Evolutionary conservation across 35 echinoderm and acorn worm genomes (phyloP), one percentile per base, ranked within the genome.

Genomic region (Ophioderma brevispina): DNA sequence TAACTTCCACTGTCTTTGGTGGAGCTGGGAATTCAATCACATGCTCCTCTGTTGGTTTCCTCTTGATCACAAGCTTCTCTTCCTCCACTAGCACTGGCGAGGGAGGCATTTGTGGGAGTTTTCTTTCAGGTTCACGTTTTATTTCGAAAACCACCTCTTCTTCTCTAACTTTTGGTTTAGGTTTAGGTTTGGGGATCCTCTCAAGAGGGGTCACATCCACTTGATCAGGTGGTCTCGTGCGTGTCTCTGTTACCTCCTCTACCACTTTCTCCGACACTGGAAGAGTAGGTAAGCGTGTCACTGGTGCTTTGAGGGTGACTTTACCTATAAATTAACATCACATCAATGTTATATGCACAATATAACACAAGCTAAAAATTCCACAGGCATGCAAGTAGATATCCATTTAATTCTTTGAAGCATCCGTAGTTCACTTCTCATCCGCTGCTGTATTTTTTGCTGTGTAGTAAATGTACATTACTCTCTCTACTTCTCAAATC

Each of bases 1-100:
- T 81, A 91, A 46, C 64, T 81, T 91, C 89, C 41, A 75, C 64
- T 38, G 94, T 85, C 34, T 50, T 36, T 13, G 76, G 14, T 18
- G 90, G 70, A 6, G 43, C 32, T 23, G 82, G 90, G 8, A 90
- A 64, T 64, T 90, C 81, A n/a, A 37, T 36, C 18, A 89, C 25
- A 41, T 31, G 31, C 28, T 89, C 78, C 49, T 80, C 23, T 89
- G 38, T 37, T 80, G 90, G 82, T 41, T 88, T 3, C 81, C 28
- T 33, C 37, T 70, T 63, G 0, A 23, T 40, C 36, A 40, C 55
- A 82, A 52, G 85, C 75, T 49, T 75, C 38, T 76, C 46, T 83
- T 80, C 34, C 31, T 77, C 36, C 70, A 81, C 85, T 56, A 56
- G 39, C 0, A 83, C 81, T 21, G 37, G 34, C 43, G 87, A 59